Evolutionary conservation across 2,797 vertebrate genomes (phyloP), one percentile per base, ranked within the genome.

Genomic region (Silurus aristotelis): DNA sequence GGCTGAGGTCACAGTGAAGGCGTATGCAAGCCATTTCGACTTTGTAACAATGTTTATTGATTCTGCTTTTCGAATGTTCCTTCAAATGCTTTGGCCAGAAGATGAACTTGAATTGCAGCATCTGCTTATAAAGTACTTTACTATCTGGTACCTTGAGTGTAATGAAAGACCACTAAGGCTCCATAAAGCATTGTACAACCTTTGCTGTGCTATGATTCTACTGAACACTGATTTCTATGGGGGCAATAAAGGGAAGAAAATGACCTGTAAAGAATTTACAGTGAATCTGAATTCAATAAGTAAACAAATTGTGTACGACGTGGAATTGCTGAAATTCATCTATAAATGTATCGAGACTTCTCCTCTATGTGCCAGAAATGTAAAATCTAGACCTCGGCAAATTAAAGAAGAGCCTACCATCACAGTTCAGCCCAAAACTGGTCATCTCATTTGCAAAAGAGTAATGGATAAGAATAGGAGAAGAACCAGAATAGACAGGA

Each of bases 281-380:
- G 0, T 2, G 1, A 56, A 56, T 46, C 14, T 56, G 14, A 56
- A 8, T 14, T 3, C 20, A 7, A 22, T 66, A 9, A 9, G 64
- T 66, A 20, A 22, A 22, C 9, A n/a, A 66, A 20, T 10, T 31
- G 31, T 31, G 0, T 55, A 0, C 10, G 55, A 48, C 3, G 52
- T 1, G 13, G 56, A 2, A 27, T 5, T 38, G 38, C 1, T 76
- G 73, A 56, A 7, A 2, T 15, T 7, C 5, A 1, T 76, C 52
- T 76, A 27, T 56, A 17, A 55, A 15, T 56, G 5, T 1, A 31
- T 75, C 7, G 52, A 48, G 52, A 73, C 0, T 0, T 14, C 48
- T 10, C 71, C 46, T 6, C 38, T 73, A 0, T n/a, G 1, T 0
- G 20, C 12, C 3, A 12, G 1, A 1, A 6, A 0, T 1, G 1